Evolutionary conservation across 1,140 invertebrate species (phyloP).

Genomic region (Microvelia longipes): DNA sequence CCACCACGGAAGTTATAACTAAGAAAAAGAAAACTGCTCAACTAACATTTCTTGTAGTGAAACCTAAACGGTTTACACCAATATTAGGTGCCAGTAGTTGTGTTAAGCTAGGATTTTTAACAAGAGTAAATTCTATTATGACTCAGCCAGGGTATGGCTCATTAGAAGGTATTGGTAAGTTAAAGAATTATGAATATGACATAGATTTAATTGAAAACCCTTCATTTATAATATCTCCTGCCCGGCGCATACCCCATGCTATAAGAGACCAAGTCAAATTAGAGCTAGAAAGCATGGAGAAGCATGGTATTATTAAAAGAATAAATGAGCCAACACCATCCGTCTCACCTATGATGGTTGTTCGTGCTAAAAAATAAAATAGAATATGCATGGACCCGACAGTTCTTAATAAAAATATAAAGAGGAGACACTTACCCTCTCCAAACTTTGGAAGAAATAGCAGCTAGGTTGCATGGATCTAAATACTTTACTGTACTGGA

Average conservation of each 20-base stretch:
- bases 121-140: background rate
- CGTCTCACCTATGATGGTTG: slow-evolving; percentile 9
- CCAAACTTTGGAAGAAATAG: slow-evolving; percentile 11
- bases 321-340: slow-evolving; percentile 12
- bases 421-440: slow-evolving; percentile 10
- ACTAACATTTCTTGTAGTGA: background rate
- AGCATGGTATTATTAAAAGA: slow-evolving; percentile 8
- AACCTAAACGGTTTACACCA: background rate
- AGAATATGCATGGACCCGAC: slow-evolving; percentile 9
- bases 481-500: slow-evolving; percentile 11
- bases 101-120: background rate
- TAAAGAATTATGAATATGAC: background rate
- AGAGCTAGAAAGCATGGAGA: slow-evolving; percentile 9
- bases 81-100: background rate
- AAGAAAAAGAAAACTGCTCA: background rate
- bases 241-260: background rate
- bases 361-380: slow-evolving; percentile 4
- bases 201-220: background rate
- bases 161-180: background rate
- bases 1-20: background rate
- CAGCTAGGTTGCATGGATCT: slow-evolving; percentile 9
- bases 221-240: background rate
- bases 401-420: slow-evolving; percentile 9
- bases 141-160: too few species aligned
- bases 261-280: slow-evolving; percentile 3